Evolutionary conservation across 2,113 vertebrate genomes (phyloP).

Genomic region (Pseudonaja textilis): DNA sequence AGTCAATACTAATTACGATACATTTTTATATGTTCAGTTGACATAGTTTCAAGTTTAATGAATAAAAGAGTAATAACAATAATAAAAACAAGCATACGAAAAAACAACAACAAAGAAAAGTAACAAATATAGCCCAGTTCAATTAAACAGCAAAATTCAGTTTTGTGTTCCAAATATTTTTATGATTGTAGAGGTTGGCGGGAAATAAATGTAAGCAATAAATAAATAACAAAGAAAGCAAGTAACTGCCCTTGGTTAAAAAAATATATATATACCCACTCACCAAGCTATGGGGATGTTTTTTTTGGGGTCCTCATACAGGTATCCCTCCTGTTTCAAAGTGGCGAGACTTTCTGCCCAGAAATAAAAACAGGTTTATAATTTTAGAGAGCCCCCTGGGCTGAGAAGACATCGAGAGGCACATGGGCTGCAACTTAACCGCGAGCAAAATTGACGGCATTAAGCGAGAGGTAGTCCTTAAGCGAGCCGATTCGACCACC

Average conservation of each 20-base stretch:
- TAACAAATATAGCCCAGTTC: no score
- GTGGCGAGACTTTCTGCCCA: constrained; percentile 77
- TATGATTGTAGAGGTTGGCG: no score
- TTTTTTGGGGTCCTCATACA: constrained; percentile 68
- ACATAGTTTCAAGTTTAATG: no score
- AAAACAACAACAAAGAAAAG: no score
- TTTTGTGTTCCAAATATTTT: not conserved
- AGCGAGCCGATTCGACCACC: no score
- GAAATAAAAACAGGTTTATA: not conserved
- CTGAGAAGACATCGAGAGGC: not conserved
- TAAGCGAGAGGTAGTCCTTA: not conserved
- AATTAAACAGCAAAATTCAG: not conserved
- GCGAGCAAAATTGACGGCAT: fast-evolving
- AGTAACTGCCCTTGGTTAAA: not conserved
- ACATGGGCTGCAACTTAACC: not conserved
- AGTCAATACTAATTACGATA: no score
- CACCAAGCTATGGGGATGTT: constrained; percentile 74
- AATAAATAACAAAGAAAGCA: no score
- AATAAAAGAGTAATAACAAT: no score
- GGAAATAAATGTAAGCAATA: no score
- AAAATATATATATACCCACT: no score
- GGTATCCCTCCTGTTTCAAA: constrained; percentile 74
- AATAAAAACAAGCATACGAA: no score
- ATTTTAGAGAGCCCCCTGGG: not conserved
- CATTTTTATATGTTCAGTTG: no score